Base-by-base conservation (phyloP, 2,113 vertebrate genomes). In the Tauraco erythrolophus region DNA sequence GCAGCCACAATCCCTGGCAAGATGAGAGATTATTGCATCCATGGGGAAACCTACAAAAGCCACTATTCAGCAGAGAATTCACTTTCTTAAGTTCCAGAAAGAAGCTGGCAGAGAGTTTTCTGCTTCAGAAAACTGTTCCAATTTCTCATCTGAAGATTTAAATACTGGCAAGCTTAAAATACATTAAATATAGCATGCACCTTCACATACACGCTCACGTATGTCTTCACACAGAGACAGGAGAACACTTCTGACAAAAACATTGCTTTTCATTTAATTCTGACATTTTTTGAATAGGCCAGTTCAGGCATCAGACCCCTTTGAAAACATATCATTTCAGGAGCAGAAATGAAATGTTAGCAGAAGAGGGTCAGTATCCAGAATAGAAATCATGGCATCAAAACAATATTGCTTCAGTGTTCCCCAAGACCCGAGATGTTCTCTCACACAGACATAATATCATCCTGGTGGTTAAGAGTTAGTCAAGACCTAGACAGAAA, bases 141-240 rank as follows among this genome's bases (percentile, higher is more conserved):
- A 6, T 71, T 81, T 85, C 41, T 89, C 69, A 50, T 30, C 25
- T 65, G 27, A 96, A 94, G 71, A 86, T 70, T 62, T 79, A 77
- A 95, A 94, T 62, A 69, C 25, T 70, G 84, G 56, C 45, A 89
- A 62, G 68, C 41, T 88, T 94, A 76, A 90, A 88, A 84, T 75
- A 81, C 3, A 8, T 66, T 24, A 87, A 84, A 85, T 69, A 62
- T 6, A 69, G 35, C 24, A 5, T 30, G 7, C 6, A 2, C 13
- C 41, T 68, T 60, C 33, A 60, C 57, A 45, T 53, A 23, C 43
- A 66, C 19, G 23, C 14, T 54, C 28, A 51, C 0, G 0, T 66
- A 30, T 17, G n/a, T 70, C 65, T 94, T 92, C 76, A 65, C 48
- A 85, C 11, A 82, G 30, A 89, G 19, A 53, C 19, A 60, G 9